phyloP scores from a whole-genome alignment of 2,113 vertebrate genomes.

The Dolichallabes microphthalmus region DNA sequence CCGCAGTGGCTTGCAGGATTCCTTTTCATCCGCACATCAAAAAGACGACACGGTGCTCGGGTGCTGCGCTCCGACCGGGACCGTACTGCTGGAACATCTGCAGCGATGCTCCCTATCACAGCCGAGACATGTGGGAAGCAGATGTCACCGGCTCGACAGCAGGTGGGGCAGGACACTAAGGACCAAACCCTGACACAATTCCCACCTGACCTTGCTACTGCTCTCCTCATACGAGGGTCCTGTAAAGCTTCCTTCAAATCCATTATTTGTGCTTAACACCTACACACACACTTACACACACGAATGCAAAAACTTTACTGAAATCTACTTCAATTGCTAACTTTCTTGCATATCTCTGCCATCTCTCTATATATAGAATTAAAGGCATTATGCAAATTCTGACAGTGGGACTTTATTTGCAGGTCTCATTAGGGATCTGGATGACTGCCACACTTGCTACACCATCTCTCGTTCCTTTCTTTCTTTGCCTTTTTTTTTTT shows the following conservation, averaged over 20 bases:
- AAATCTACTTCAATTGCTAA: constrained; percentile 32
- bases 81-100: constrained; percentile 85
- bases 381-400: constrained; percentile 54
- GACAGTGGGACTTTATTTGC: constrained; percentile 50
- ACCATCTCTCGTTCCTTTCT: constrained; percentile 42
- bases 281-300: constrained; percentile 2
- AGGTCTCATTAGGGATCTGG: constrained; percentile 53
- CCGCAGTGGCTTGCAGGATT: constrained; percentile 78
- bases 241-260: constrained; percentile 32
- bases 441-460: constrained; percentile 45
- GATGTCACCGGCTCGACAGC: constrained; percentile 76
- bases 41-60: constrained; percentile 70
- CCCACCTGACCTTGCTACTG: constrained; percentile 55
- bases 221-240: constrained; percentile 49
- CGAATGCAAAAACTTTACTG: constrained; percentile 22
- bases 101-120: constrained; percentile 78
- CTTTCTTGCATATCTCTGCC: constrained; percentile 31
- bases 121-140: constrained; percentile 83
- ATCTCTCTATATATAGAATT: constrained; percentile 53
- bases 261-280: constrained; percentile 12
- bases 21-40: constrained; percentile 92
- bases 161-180: constrained; percentile 50
- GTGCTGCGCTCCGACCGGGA: constrained; percentile 77
- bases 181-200: constrained; percentile 42
- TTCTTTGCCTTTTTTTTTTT: constrained; percentile 32